phyloP scores from a whole-genome alignment of 2,113 vertebrate genomes.

The Neotoma lepida region DNA sequence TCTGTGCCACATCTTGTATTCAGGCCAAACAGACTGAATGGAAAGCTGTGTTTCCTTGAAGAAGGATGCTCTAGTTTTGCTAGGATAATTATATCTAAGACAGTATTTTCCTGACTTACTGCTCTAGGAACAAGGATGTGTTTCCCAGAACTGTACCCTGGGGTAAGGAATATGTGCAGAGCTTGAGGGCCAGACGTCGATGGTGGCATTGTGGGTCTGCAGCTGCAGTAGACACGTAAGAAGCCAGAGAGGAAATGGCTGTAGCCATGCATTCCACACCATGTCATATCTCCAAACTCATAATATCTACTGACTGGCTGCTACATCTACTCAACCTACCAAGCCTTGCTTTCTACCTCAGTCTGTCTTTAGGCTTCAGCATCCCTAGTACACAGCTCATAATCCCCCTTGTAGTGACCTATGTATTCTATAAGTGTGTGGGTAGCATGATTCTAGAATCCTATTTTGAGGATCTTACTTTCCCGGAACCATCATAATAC shows the following conservation, averaged over 20 bases:
- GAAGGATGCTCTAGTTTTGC: neutral
- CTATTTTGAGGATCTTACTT: neutral
- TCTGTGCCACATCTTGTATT: neutral
- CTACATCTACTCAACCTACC: neutral
- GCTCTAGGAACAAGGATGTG: no score
- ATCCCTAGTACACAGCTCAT: neutral
- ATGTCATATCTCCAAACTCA: no score
- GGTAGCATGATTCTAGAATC: neutral
- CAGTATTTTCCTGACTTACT: neutral
- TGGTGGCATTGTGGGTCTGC: neutral
- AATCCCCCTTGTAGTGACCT: neutral
- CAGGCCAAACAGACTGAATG: neutral
- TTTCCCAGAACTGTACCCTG: neutral
- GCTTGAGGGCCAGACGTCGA: neutral
- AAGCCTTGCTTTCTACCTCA: neutral
- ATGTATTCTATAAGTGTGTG: neutral
- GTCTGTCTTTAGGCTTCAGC: neutral
- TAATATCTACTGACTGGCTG: rapidly evolving
- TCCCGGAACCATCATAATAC: neutral
- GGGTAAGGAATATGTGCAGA: neutral
- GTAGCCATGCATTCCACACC: rapidly evolving
- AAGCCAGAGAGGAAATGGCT: no score
- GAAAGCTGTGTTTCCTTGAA: neutral
- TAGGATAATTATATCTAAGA: neutral
- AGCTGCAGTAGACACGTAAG: neutral